A percentile compares a stretch with the other conserved stretches of the same genome.
Evolutionary conservation across 1,140 invertebrate species (phyloP).

Genomic region (Pseudomyrmex cubaensis): DNA sequence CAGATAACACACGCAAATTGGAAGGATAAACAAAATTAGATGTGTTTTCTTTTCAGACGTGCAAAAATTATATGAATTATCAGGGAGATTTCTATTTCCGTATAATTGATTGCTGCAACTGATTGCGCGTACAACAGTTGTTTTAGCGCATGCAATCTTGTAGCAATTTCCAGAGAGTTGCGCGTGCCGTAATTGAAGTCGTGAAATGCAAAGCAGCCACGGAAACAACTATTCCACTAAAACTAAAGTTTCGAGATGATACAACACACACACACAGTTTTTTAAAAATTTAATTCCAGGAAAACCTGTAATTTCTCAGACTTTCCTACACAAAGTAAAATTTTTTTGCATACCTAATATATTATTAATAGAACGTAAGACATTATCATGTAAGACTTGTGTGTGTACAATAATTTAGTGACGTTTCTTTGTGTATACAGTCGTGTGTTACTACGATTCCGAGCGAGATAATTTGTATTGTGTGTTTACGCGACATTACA

Average conservation of each 20-base stretch:
- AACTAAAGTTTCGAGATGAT: slow-evolving; percentile 13
- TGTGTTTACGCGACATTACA: too few relatives aligned
- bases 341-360: not conserved
- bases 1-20: not conserved
- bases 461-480: too few relatives aligned
- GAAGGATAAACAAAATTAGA: not conserved
- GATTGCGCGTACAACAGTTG: slow-evolving; percentile 31
- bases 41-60: not conserved
- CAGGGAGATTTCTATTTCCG: not conserved
- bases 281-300: too few relatives aligned
- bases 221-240: slow-evolving; percentile 18
- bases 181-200: slow-evolving; percentile 34
- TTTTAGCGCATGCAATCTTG: slow-evolving; percentile 21
- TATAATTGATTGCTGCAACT: slow-evolving; percentile 30
- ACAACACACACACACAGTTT: too few relatives aligned
- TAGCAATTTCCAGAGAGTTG: slow-evolving; percentile 26
- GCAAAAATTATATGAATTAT: slow-evolving; percentile 9
- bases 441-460: too few relatives aligned
- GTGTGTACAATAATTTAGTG: slow-evolving; percentile 6
- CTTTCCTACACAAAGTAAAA: not conserved
- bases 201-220: slow-evolving; percentile 31
- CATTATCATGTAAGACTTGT: too few relatives aligned
- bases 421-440: not conserved
- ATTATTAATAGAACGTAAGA: too few relatives aligned
- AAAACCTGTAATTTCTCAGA: too few relatives aligned